Percentiles rank a stretch among this genome's conserved stretches.
phyloP scores from a whole-genome alignment of 2,797 vertebrate genomes.

The Takifugu rubripes region DNA sequence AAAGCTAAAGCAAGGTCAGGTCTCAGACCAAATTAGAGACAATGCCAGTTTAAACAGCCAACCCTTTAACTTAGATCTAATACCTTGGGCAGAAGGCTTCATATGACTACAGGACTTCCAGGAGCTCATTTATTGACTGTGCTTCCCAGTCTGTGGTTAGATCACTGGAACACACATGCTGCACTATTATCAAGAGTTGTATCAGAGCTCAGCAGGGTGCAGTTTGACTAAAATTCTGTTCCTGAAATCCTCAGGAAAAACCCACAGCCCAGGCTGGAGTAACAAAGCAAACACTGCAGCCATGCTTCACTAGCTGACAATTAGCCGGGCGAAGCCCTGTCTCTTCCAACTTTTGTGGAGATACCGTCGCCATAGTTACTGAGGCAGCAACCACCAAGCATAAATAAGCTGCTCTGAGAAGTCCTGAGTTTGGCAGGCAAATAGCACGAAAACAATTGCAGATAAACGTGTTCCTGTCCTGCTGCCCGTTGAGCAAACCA shows the following conservation, averaged over 20 bases:
- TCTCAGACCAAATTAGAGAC: no score
- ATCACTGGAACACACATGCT: no score
- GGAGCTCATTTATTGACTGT: no score
- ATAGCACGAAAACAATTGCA: not conserved
- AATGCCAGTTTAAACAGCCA: no score
- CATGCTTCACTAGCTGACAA: constrained; percentile 65
- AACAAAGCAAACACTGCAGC: constrained; percentile 41
- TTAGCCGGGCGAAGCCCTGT: constrained; percentile 46
- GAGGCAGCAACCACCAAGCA: constrained; percentile 60
- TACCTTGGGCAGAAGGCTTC: no score
- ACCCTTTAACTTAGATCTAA: no score
- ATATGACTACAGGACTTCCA: no score
- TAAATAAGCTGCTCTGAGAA: constrained; percentile 56
- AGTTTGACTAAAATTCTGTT: no score
- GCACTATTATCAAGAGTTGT: not conserved
- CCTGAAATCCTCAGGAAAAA: constrained; percentile 7
- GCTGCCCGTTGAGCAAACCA: constrained; percentile 24
- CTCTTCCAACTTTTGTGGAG: constrained; percentile 57
- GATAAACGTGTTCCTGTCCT: constrained; percentile 24
- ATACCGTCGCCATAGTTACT: constrained; percentile 71
- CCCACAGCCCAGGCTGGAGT: constrained; percentile 14
- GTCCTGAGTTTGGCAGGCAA: constrained; percentile 36
- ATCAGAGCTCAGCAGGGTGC: not conserved
- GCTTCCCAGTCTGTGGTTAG: no score
- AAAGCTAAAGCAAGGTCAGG: no score